Percentiles rank a stretch among this genome's conserved stretches.
phyloP scores from a whole-genome alignment of 2,888 invertebrate species.

The Agriotes lineatus region DNA sequence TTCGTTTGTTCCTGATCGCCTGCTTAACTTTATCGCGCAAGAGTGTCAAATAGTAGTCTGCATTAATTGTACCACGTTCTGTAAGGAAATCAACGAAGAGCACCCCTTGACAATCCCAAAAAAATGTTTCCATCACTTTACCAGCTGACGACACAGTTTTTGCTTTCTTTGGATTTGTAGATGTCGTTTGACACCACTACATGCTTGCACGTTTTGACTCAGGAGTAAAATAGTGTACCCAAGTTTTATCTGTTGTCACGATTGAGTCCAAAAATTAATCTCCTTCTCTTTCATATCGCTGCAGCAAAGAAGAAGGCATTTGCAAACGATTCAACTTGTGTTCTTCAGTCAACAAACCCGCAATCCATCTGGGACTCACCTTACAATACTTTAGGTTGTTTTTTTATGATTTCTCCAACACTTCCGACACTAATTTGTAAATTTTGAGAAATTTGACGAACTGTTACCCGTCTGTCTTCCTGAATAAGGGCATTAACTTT shows the following conservation, averaged over 20 bases:
- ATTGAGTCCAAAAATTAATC: background rate
- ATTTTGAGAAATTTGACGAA: too few species aligned
- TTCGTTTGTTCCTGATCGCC: constrained; percentile 45
- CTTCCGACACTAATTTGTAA: too few species aligned
- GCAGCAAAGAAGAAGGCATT: too few species aligned
- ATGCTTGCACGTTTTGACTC: background rate
- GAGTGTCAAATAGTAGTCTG: constrained; percentile 47
- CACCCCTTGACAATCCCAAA: constrained; percentile 56
- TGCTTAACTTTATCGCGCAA: constrained; percentile 51
- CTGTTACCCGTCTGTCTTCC: too few species aligned
- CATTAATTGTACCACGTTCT: constrained; percentile 54
- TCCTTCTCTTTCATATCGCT: too few species aligned
- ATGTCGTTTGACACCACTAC: background rate
- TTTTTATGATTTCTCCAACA: too few species aligned
- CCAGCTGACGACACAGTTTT: constrained; percentile 50
- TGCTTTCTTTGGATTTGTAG: constrained; percentile 46
- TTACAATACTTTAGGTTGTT: too few species aligned
- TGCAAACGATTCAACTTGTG: too few species aligned
- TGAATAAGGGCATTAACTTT: too few species aligned
- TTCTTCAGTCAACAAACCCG: too few species aligned
- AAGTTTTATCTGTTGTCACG: background rate
- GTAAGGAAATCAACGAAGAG: constrained; percentile 55
- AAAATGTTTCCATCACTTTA: constrained; percentile 55
- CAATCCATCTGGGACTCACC: too few species aligned
- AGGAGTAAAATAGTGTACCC: background rate